Evolutionary conservation across 1,140 invertebrate genomes (phyloP).

Genomic region (Macrocentrus cingulum): DNA sequence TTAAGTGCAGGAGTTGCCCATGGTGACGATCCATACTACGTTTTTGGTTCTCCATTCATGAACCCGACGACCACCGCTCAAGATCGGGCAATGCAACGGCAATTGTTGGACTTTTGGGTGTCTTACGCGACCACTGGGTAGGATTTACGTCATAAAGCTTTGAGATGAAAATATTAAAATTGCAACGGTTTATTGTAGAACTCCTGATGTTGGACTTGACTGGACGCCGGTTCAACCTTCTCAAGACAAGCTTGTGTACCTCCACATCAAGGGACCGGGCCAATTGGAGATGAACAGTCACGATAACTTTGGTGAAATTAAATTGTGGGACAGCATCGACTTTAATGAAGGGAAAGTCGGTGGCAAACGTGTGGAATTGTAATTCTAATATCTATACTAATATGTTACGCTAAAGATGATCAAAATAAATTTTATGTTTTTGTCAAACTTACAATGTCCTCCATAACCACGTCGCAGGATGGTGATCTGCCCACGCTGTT

Average conservation of each 20-base stretch:
- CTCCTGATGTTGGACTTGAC: slow-evolving; percentile 33
- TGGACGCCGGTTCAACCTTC: slow-evolving; percentile 40
- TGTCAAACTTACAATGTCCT: slow-evolving; percentile 6
- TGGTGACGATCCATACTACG: slow-evolving; percentile 58
- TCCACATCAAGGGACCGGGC: slow-evolving; percentile 55
- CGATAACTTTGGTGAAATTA: slow-evolving; percentile 51
- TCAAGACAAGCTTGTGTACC: slow-evolving; percentile 49
- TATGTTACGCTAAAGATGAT: not conserved
- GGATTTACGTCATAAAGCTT: slow-evolving; percentile 20
- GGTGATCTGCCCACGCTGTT: slow-evolving; percentile 9
- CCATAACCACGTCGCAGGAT: not conserved
- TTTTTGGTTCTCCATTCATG: slow-evolving; percentile 40
- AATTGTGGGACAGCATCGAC: slow-evolving; percentile 60
- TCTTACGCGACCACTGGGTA: slow-evolving; percentile 61
- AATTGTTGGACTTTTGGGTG: slow-evolving; percentile 57
- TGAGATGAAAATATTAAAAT: not conserved
- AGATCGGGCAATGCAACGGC: slow-evolving; percentile 58
- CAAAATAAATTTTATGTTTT: not conserved
- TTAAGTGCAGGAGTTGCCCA: slow-evolving; percentile 59
- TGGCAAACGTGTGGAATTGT: slow-evolving; percentile 22
- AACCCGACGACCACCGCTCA: slow-evolving; percentile 37
- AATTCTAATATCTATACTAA: not conserved
- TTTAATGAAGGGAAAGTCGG: slow-evolving; percentile 53
- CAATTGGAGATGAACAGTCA: slow-evolving; percentile 47
- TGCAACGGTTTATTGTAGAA: slow-evolving; percentile 31